Conservation (phyloP, 2,797 vertebrate genomes). For the Poeciliopsis gracilis region DNA sequence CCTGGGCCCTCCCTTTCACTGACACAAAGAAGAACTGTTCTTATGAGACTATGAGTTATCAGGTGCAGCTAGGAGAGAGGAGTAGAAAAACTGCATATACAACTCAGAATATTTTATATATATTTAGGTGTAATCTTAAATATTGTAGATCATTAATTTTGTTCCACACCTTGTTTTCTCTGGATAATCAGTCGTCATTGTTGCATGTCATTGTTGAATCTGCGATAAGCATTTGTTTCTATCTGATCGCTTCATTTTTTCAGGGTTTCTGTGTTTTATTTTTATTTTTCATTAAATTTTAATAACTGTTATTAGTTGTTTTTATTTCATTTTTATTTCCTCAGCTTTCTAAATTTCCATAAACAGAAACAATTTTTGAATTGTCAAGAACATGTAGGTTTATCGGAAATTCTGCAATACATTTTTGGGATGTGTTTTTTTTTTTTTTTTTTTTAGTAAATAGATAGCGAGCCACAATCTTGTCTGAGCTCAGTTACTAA, state of each 20-base stretch:
- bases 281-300: neutral
- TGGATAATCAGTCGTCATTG: neutral
- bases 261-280: neutral
- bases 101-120: too few relatives aligned
- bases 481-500: slow-evolving; percentile 51
- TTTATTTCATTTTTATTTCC: neutral
- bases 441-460: neutral
- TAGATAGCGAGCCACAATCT: slow-evolving; percentile 3
- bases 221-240: neutral
- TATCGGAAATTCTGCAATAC: neutral
- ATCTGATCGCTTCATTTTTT: neutral
- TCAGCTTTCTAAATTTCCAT: neutral
- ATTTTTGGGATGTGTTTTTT: neutral
- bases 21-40: too few relatives aligned
- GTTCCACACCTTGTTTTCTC: neutral
- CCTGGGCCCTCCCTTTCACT: too few relatives aligned
- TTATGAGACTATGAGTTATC: too few relatives aligned
- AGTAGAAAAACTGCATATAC: too few relatives aligned
- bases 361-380: neutral
- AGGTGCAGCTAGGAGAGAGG: too few relatives aligned
- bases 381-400: neutral
- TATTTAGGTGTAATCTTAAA: too few relatives aligned
- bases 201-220: neutral
- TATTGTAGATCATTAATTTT: too few relatives aligned
- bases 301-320: neutral